Conservation (phyloP, 2,113 vertebrate species). For the Oncorhynchus mykiss region DNA sequence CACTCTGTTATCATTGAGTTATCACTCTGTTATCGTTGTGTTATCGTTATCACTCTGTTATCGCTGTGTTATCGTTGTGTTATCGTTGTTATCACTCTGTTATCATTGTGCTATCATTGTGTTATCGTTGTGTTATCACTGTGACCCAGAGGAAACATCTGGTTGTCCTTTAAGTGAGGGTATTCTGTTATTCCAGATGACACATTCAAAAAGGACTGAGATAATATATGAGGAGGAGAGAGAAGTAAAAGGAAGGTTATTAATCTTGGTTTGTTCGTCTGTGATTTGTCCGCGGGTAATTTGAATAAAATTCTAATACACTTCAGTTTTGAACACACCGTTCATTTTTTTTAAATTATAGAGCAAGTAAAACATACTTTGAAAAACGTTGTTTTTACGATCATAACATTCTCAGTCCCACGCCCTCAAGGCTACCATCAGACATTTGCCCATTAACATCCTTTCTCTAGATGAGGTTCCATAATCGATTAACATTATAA, state of each 20-base stretch:
- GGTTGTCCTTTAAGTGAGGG: not conserved
- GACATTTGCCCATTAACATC: slow-evolving; percentile 28
- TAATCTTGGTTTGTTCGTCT: not conserved
- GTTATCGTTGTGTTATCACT: too few species aligned
- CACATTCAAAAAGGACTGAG: not conserved
- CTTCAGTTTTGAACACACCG: slow-evolving; percentile 22
- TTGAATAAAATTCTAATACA: slow-evolving; percentile 13
- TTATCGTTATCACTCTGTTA: too few species aligned
- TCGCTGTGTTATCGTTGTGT: too few species aligned
- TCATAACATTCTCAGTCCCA: slow-evolving; percentile 8
- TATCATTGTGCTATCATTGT: too few species aligned
- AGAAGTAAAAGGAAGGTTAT: not conserved
- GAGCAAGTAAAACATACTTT: slow-evolving; percentile 13
- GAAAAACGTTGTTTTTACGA: not conserved
- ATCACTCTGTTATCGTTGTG: too few species aligned
- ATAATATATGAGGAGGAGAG: not conserved
- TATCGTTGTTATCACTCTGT: too few species aligned
- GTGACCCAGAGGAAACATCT: not conserved
- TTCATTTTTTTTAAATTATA: slow-evolving; percentile 12
- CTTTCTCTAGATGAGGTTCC: slow-evolving; percentile 30
- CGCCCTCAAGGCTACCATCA: slow-evolving; percentile 25
- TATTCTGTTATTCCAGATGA: not conserved
- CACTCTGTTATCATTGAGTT: too few species aligned
- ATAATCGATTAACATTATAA: slow-evolving; percentile 35
- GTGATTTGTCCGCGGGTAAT: slow-evolving; percentile 20